These are phyloP conservation scores for Papilio polyxenes DNA, from an alignment of 1,140 invertebrate species.

Conservation along the genomic window DNA sequence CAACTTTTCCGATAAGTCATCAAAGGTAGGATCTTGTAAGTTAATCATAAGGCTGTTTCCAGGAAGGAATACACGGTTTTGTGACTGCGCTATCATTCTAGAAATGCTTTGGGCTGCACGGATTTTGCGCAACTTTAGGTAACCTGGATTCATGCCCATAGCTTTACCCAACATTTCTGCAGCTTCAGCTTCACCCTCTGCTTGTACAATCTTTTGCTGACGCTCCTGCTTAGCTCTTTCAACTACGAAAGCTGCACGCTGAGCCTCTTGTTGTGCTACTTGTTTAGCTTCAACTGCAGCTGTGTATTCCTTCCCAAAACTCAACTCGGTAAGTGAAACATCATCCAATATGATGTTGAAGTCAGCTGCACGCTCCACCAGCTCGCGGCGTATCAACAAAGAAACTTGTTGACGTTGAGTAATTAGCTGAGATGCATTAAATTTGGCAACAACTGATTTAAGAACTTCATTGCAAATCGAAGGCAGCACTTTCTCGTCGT, in stretches of 20 bases:
- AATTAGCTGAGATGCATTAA: slow-evolving; percentile 99
- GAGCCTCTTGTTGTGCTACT: slow-evolving; percentile 99
- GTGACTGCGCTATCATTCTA: slow-evolving; percentile 96
- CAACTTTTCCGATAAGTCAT: slow-evolving; percentile 91
- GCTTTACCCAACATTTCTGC: slow-evolving; percentile 99
- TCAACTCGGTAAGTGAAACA: slow-evolving; percentile 99
- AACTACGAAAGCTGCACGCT: slow-evolving; percentile 98
- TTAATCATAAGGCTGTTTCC: slow-evolving; percentile 98
- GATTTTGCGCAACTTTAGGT: slow-evolving; percentile 98
- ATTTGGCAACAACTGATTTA: slow-evolving; percentile 99
- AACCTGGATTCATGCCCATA: slow-evolving; percentile 97
- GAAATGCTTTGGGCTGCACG: slow-evolving; percentile 98
- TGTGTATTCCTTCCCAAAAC: slow-evolving; percentile 99
- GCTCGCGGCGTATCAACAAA: slow-evolving; percentile 94
- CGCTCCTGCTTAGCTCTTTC: slow-evolving; percentile 98
- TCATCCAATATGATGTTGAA: slow-evolving; percentile 99
- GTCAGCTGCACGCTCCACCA: slow-evolving; percentile 98
- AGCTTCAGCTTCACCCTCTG: slow-evolving; percentile 99
- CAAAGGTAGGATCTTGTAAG: slow-evolving; percentile 96
- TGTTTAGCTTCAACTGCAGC: slow-evolving; percentile 99
- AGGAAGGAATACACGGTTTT: slow-evolving; percentile 97
- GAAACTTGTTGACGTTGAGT: slow-evolving; percentile 99
- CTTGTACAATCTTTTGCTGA: slow-evolving; percentile 99
- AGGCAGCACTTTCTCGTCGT: slow-evolving; percentile 95
- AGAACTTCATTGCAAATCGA: slow-evolving; percentile 99